Conservation (phyloP, 2,888 invertebrate species). For the Portevinia maculata region DNA sequence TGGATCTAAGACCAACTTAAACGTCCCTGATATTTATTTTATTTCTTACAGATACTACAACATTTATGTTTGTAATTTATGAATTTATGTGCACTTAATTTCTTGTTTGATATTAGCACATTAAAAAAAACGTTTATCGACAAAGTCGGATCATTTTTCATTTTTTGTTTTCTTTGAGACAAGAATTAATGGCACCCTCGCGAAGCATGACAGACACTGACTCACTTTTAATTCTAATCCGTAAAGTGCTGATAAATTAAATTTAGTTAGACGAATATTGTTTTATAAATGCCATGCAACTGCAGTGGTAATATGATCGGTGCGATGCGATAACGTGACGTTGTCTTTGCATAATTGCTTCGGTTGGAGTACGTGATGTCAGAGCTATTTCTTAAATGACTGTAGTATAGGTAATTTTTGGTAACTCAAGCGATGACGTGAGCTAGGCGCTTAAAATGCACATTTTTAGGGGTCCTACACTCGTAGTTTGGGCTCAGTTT, state of each 20-base stretch:
- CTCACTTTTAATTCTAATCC: conserved; percentile 42
- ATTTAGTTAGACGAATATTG: conserved; percentile 19
- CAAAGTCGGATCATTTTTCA: neutral
- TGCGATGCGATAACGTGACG: conserved; percentile 30
- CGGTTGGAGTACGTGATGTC: too few relatives aligned
- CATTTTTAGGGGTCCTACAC: too few relatives aligned
- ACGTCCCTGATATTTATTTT: neutral
- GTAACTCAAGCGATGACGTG: too few relatives aligned
- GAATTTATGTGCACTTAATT: conserved; percentile 14
- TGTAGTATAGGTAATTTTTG: too few relatives aligned
- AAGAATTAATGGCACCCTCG: neutral
- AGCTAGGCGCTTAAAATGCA: too few relatives aligned
- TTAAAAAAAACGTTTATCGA: neutral
- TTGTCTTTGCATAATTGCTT: too few relatives aligned
- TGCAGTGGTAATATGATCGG: conserved; percentile 45
- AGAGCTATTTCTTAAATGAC: too few relatives aligned
- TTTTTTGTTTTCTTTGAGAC: conserved; percentile 1
- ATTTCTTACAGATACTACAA: too few relatives aligned
- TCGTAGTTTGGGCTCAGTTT: too few relatives aligned
- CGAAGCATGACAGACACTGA: conserved; percentile 29
- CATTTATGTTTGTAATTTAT: conserved; percentile 41
- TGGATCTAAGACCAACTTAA: conserved; percentile 1
- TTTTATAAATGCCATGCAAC: conserved; percentile 16
- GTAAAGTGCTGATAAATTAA: conserved; percentile 35
- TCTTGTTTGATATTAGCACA: conserved; percentile 22